Evolutionary conservation across 2,888 invertebrate species (phyloP).

Genomic region (Willowsia nigromaculata): DNA sequence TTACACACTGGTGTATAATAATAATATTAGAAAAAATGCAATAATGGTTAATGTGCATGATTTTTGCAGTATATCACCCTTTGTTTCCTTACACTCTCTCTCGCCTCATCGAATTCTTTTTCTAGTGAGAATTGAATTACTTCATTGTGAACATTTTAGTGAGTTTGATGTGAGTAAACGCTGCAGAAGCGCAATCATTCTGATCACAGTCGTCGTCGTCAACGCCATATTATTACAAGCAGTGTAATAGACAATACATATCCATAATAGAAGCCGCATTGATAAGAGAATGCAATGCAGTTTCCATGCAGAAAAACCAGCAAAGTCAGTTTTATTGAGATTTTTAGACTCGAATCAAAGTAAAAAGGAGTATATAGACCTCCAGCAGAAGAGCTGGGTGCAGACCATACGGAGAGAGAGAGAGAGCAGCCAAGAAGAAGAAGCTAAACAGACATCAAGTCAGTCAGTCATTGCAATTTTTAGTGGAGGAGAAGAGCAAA

Average conservation of each 20-base stretch:
- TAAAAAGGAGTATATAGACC: conserved; percentile 29
- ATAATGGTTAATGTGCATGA: not conserved
- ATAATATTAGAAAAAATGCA: not conserved
- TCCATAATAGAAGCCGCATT: not conserved
- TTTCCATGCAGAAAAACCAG: conserved; percentile 35
- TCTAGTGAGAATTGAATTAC: conserved; percentile 20
- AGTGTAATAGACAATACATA: not conserved
- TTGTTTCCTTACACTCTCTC: not conserved
- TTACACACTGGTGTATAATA: conserved; percentile 32
- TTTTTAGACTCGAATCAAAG: conserved; percentile 1
- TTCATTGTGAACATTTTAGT: conserved; percentile 23
- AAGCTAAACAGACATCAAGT: conserved; percentile 38
- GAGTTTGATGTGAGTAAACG: not conserved
- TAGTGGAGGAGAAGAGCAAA: not conserved
- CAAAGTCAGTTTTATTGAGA: conserved; percentile 36
- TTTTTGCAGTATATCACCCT: not conserved
- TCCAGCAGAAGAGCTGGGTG: not conserved
- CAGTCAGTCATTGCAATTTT: conserved; percentile 44
- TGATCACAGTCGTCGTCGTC: not conserved
- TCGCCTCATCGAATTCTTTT: conserved; percentile 17
- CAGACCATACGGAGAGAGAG: not conserved
- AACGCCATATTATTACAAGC: not conserved
- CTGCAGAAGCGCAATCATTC: not conserved
- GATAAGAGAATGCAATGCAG: not conserved
- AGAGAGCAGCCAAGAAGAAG: conserved; percentile 40